Evolutionary conservation across 2,113 vertebrate species (phyloP), one percentile per base, ranked within the genome.

Genomic region (Ochotona princeps): DNA sequence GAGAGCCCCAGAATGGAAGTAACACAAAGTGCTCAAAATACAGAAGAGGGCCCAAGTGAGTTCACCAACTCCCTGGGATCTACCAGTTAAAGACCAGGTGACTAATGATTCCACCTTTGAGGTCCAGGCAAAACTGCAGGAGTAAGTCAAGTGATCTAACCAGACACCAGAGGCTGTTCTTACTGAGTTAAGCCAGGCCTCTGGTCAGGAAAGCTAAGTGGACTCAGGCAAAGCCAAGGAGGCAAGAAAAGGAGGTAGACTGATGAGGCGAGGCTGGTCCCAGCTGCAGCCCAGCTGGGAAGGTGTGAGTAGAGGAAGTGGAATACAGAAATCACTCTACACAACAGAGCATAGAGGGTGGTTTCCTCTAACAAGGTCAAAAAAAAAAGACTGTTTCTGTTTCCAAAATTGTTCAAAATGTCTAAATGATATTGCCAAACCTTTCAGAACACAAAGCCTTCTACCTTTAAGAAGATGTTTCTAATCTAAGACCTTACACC

Each of bases 351-450:
- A 54, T 57, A 63, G 28, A 44, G 38, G 38, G 51, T 25, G 32
- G 28, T 12, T 25, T 66, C 30, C 32, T 26, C 75, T 12, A 28
- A 0, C 81, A 74, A 85, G 18, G 81, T 1, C 18, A n/a, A 91
- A 95, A 57, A 91, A 95, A 57, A 25, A 93, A 90, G 25, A 49
- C 49, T 83, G 74, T 30, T 38, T 10, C 6, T 89, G 3, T 83
- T 44, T 13, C 28, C 18, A 67, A 74, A 80, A 47, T 73, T 17
- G n/a, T 67, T 63, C 44, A 47, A 38, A 57, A 82, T 20, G 20
- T 57, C 51, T 66, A 44, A 57, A 66, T 74, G 67, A 74, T 76
- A 88, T 51, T 47, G 54, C 44, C 49, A 74, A 51, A 26, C 14
- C 14, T 74, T 84, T 73, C 18, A 47, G 85, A 32, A 32, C 60